phyloP scores from a whole-genome alignment of 2,888 invertebrate species.

The Eretmocerus hayati region DNA sequence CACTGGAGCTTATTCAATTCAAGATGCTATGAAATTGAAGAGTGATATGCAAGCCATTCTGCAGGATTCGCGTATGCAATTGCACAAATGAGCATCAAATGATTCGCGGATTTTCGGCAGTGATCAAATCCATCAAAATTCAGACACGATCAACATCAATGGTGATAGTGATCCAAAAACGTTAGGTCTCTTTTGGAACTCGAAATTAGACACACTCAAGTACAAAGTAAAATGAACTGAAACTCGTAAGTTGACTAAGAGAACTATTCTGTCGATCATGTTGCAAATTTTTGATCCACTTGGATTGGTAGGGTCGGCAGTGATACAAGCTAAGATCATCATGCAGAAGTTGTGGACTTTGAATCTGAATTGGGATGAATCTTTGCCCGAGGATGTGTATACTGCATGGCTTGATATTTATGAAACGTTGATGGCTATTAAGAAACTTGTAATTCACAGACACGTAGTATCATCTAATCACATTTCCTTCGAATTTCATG shows the following conservation, averaged over 20 bases:
- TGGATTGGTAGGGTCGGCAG: constrained; percentile 14
- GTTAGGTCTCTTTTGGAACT: constrained; percentile 2
- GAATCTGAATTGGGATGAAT: constrained; percentile 6
- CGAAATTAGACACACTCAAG: background rate
- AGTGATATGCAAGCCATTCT: background rate
- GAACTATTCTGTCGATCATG: background rate
- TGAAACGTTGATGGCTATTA: background rate
- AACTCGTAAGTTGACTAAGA: background rate
- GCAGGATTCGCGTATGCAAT: background rate
- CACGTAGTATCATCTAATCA: background rate
- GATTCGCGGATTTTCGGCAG: background rate
- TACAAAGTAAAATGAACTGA: constrained; percentile 9
- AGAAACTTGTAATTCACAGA: background rate
- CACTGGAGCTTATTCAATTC: constrained; percentile 3
- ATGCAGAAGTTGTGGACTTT: background rate
- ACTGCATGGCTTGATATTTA: background rate
- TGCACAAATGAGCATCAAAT: constrained; percentile 9
- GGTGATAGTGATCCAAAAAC: constrained; percentile 3
- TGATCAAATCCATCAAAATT: background rate
- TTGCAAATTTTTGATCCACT: background rate
- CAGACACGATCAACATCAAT: background rate
- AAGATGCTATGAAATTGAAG: background rate
- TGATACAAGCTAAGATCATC: constrained; percentile 1
- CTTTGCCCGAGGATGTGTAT: background rate
- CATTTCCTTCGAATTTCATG: background rate